A percentile compares a stretch with the other conserved stretches of the same genome.
These are phyloP conservation scores for Theocolax elegans DNA, from an alignment of 1,140 invertebrate genomes.

Conservation along the genomic window DNA sequence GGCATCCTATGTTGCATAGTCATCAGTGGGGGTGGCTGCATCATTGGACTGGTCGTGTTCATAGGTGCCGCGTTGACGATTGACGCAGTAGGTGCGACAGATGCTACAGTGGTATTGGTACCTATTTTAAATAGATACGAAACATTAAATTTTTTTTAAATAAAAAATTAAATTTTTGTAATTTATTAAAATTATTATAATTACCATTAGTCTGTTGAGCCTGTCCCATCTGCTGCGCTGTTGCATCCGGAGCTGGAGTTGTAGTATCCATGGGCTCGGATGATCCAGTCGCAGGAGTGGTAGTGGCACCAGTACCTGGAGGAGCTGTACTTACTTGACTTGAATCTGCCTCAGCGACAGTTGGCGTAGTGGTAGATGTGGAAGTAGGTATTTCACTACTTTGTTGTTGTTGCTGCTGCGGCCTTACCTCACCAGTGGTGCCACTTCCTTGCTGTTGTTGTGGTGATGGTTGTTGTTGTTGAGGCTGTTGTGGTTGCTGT, in stretches of 20 bases:
- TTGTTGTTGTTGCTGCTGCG: conserved; percentile 32
- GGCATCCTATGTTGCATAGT: conserved; percentile 73
- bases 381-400: conserved; percentile 12
- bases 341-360: conserved; percentile 58
- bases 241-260: conserved; percentile 34
- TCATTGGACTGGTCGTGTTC: conserved; percentile 63
- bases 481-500: conserved; percentile 34
- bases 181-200: not conserved
- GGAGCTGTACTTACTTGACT: conserved; percentile 48
- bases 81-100: conserved; percentile 38
- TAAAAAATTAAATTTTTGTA: not conserved
- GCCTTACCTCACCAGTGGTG: conserved; percentile 37
- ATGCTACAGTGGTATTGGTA: conserved; percentile 29
- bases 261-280: conserved; percentile 44
- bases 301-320: conserved; percentile 49
- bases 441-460: conserved; percentile 25
- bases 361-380: conserved; percentile 44
- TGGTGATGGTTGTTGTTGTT: conserved; percentile 24
- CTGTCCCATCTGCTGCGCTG: conserved; percentile 47
- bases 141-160: not conserved
- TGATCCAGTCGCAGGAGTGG: conserved; percentile 57
- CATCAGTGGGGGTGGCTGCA: conserved; percentile 71
- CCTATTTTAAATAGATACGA: conserved; percentile 3
- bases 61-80: conserved; percentile 46
- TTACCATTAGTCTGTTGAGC: conserved; percentile 40